Percentiles rank a stretch among this genome's conserved stretches.
Conservation (phyloP, 2,113 vertebrate genomes). For the Daphoenositta chrysoptera region DNA sequence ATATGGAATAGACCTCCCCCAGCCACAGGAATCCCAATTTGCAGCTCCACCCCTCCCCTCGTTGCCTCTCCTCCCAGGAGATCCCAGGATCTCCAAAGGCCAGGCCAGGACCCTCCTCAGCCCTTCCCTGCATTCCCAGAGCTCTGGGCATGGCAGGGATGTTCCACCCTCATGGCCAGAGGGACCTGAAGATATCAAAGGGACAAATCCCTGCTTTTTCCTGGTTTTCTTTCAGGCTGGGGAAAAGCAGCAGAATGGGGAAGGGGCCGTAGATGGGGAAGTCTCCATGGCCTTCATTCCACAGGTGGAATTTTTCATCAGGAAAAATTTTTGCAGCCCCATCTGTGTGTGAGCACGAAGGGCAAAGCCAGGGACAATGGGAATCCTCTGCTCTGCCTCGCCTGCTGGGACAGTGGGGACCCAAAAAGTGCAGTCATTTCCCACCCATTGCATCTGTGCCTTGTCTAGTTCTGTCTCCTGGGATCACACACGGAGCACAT, state of each 20-base stretch:
- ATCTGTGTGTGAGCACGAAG: not conserved
- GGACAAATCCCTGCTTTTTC: not conserved
- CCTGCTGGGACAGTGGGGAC: accelerated
- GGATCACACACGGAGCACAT: accelerated
- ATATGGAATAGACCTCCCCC: accelerated
- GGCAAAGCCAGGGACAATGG: not conserved
- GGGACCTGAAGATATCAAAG: not conserved
- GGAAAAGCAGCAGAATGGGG: not conserved
- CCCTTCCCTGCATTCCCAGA: accelerated
- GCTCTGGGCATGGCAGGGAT: not conserved
- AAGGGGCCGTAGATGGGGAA: not conserved
- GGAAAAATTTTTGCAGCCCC: not conserved
- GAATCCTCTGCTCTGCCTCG: not conserved
- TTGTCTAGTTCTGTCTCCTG: not conserved
- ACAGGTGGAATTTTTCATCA: accelerated
- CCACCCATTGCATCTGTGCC: not conserved
- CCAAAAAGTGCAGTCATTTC: not conserved
- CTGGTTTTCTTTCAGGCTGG: not conserved
- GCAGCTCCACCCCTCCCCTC: not conserved
- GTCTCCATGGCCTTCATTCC: not conserved
- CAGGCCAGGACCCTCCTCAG: not conserved
- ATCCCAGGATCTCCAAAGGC: not conserved
- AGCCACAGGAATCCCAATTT: not conserved
- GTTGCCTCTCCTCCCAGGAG: not conserved
- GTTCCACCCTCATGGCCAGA: not conserved